Evolutionary conservation across 2,113 vertebrate species (phyloP).

Genomic region (Calidris pygmaea): DNA sequence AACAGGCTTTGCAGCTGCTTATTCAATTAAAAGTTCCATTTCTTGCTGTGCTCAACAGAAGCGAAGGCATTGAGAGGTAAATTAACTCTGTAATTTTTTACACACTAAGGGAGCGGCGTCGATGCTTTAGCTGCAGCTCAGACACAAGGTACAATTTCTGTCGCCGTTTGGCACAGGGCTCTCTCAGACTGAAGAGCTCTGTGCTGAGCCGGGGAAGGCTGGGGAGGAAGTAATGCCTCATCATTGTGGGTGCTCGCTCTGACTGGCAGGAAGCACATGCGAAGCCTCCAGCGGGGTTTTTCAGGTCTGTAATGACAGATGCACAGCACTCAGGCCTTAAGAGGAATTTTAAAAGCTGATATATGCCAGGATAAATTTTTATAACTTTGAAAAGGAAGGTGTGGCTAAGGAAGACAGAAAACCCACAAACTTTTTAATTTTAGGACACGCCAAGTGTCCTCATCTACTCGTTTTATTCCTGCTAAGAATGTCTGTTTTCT

Average conservation of each 20-base stretch:
- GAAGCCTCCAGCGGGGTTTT: not conserved
- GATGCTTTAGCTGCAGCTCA: not conserved
- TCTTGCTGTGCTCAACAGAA: not conserved
- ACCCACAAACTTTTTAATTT: accelerated
- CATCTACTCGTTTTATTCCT: not conserved
- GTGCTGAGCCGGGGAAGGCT: not conserved
- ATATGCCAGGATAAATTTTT: not conserved
- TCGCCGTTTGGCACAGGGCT: not conserved
- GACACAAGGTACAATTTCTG: not conserved
- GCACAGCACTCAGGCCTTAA: not conserved
- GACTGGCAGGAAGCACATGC: conserved; percentile 1
- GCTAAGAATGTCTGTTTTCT: not conserved
- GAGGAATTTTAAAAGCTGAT: not conserved
- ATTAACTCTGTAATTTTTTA: not conserved
- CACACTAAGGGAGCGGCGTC: not conserved
- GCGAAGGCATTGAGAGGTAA: not conserved
- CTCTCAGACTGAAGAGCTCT: not conserved
- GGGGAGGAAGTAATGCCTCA: conserved; percentile 25
- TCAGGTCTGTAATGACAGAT: not conserved
- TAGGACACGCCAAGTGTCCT: not conserved
- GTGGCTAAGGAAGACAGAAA: not conserved
- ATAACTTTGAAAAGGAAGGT: not conserved
- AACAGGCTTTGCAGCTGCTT: not conserved
- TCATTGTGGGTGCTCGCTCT: not conserved
- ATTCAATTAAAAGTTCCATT: not conserved